A percentile compares a stretch with the other conserved stretches of the same genome.
phyloP scores from a whole-genome alignment of 30 jellyfish, hydroid and myxozoan species.

The Chrysaora quinquecirrha region DNA sequence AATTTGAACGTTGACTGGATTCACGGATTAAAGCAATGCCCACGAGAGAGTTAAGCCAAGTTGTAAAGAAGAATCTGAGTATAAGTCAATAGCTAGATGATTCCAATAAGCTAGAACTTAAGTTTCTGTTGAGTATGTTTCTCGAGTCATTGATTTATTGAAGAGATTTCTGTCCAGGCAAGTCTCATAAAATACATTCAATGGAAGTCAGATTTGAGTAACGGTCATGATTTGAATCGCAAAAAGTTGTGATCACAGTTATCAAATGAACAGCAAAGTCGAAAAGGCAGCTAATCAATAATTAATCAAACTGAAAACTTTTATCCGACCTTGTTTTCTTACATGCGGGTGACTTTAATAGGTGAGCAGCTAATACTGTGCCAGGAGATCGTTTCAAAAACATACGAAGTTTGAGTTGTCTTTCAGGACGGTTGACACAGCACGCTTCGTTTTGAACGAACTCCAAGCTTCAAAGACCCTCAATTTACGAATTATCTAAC shows the following conservation, averaged over 20 bases:
- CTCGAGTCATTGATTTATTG: too few relatives aligned
- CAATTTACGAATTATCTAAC: background rate
- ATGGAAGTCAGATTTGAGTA: background rate
- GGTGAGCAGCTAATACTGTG: background rate
- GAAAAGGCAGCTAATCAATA: too few relatives aligned
- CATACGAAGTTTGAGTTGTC: background rate
- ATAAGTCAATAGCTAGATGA: too few relatives aligned
- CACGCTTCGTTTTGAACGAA: background rate
- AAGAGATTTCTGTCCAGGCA: background rate
- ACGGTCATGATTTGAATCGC: slow-evolving; percentile 6
- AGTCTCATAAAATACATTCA: background rate
- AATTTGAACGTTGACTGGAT: background rate
- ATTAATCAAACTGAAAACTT: too few relatives aligned
- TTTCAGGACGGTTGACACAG: background rate
- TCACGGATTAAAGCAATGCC: background rate
- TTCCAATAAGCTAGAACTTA: too few relatives aligned
- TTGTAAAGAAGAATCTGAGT: too few relatives aligned
- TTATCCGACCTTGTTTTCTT: background rate
- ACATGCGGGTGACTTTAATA: background rate
- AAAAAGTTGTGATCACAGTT: background rate
- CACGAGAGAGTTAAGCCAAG: background rate
- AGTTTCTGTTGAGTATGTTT: too few relatives aligned
- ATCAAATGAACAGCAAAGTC: background rate
- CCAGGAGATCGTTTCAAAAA: background rate
- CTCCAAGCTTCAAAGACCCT: too few relatives aligned